Evolutionary conservation across 2,113 vertebrate genomes (phyloP).

Genomic region (Takifugu bimaculatus): DNA sequence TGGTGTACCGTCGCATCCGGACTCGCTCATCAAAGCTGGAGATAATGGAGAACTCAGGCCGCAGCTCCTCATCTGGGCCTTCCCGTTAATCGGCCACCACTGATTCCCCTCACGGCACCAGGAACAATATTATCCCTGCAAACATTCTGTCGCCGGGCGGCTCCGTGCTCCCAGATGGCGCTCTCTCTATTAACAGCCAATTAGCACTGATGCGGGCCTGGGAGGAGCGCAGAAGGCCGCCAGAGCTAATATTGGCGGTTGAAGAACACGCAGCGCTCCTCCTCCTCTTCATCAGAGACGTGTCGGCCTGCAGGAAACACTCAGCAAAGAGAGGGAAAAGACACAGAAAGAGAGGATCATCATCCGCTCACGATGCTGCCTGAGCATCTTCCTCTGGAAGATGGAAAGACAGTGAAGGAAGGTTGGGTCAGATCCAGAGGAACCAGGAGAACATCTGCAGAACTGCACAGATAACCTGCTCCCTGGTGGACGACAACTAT

Average conservation of each 20-base stretch:
- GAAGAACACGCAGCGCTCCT: slow-evolving; percentile 12
- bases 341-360: too few species aligned
- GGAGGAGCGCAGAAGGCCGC: slow-evolving; percentile 61
- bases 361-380: too few species aligned
- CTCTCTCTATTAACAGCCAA: slow-evolving; percentile 76
- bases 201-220: slow-evolving; percentile 48
- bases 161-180: slow-evolving; percentile 78
- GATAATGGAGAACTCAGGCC: slow-evolving; percentile 90
- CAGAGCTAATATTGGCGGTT: slow-evolving; percentile 62
- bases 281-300: too few species aligned
- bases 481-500: too few species aligned
- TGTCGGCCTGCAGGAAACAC: too few species aligned
- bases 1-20: slow-evolving; percentile 68
- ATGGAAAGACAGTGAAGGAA: too few species aligned
- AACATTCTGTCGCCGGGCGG: slow-evolving; percentile 61
- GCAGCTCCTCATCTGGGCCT: slow-evolving; percentile 68
- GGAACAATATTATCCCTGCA: slow-evolving; percentile 81
- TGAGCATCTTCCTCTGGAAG: too few species aligned
- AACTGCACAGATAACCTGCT: too few species aligned
- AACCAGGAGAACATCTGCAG: too few species aligned
- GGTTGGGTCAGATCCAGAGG: too few species aligned
- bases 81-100: slow-evolving; percentile 77
- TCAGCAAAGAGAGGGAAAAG: too few species aligned
- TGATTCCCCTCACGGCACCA: slow-evolving; percentile 88
- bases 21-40: slow-evolving; percentile 82